A percentile compares a stretch with the other conserved stretches of the same genome.
Evolutionary conservation across 1,140 invertebrate species (phyloP).

Genomic region (Drosophila parabipectinata): DNA sequence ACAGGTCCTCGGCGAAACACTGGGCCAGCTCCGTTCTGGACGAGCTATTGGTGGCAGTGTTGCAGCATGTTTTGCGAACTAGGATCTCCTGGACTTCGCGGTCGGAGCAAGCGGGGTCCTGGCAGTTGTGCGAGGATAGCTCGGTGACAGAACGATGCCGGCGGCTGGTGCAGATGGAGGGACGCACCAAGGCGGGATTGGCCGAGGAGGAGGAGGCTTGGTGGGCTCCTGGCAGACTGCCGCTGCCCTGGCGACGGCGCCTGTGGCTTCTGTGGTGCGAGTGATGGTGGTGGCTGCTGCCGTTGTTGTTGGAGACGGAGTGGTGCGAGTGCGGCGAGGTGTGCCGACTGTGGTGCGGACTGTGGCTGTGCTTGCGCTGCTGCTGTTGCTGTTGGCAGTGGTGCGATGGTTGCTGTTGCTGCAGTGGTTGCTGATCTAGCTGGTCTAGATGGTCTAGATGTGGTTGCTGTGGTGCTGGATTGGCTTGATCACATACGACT

Average conservation of each 20-base stretch:
- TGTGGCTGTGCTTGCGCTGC: constrained; percentile 69
- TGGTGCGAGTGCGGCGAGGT: constrained; percentile 65
- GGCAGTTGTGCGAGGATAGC: constrained; percentile 69
- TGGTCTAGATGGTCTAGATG: constrained; percentile 10
- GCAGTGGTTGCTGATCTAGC: constrained; percentile 12
- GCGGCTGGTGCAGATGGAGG: constrained; percentile 56
- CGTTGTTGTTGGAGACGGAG: constrained; percentile 8
- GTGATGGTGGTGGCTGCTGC: constrained; percentile 28
- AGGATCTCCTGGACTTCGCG: constrained; percentile 77
- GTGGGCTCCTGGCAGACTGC: constrained; percentile 66
- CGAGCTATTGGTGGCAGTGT: constrained; percentile 40
- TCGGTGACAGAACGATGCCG: constrained; percentile 79
- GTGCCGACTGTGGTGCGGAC: constrained; percentile 71
- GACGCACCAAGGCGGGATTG: constrained; percentile 28
- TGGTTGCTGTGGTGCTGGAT: constrained; percentile 28
- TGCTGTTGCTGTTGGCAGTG: constrained; percentile 39
- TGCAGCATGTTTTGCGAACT: constrained; percentile 68
- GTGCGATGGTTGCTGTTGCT: constrained; percentile 23
- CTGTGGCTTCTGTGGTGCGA: constrained; percentile 62
- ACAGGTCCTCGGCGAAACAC: constrained; percentile 78
- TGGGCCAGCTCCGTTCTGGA: constrained; percentile 76
- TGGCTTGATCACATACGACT: constrained; percentile 81
- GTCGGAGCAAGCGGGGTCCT: constrained; percentile 70
- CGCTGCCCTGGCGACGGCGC: constrained; percentile 66
- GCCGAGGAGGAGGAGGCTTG: constrained; percentile 23